Base-by-base conservation (phyloP, 2,797 vertebrate species). In the Coendou prehensilis region DNA sequence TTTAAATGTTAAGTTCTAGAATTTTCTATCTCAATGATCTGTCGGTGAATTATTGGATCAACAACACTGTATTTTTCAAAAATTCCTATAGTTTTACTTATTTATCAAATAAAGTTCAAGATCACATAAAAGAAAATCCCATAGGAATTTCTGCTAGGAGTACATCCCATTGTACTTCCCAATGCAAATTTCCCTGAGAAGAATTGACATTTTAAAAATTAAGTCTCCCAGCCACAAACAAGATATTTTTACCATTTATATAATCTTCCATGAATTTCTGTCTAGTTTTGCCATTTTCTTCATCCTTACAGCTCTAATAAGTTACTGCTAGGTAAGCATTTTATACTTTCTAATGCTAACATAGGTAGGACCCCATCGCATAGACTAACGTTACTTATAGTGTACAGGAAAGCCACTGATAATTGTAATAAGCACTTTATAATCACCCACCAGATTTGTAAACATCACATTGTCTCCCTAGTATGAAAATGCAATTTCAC, bases 231-330 rank as follows among this genome's bases (percentile, higher is more conserved):
- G 56, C 2, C 23, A 81, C 52, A 26, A 80, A 80, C 22, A 93
- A 30, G 11, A 63, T 9, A 41, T 22, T 3, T 47, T 90, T 89
- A 88, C 5, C 3, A 28, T 75, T 61, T 75, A 84, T 50, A 75
- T 17, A 88, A 33, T 63, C 5, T 86, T 76, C 84, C 15, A n/a
- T n/a, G 26, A 81, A 11, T 85, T 63, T 91, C 22, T 69, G 13
- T 69, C 11, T 78, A n/a, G 45, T 92, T 96, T 84, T 91, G 2
- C 37, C 37, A 97, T 89, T 86, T 91, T 91, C 28, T 78, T 95
- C 83, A 81, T 37, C 20, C 54, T 69, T 69, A 3, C 71, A 73
- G 23, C 52, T 88, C 73, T 18, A 18, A 9, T 95, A 91, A 80
- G 30, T 87, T 81, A 88, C 14, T 93, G 30, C 50, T 69, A 91